These are phyloP conservation scores for Ploceus nigricollis DNA, from an alignment of 2,113 vertebrate species.

Conservation along the genomic window DNA sequence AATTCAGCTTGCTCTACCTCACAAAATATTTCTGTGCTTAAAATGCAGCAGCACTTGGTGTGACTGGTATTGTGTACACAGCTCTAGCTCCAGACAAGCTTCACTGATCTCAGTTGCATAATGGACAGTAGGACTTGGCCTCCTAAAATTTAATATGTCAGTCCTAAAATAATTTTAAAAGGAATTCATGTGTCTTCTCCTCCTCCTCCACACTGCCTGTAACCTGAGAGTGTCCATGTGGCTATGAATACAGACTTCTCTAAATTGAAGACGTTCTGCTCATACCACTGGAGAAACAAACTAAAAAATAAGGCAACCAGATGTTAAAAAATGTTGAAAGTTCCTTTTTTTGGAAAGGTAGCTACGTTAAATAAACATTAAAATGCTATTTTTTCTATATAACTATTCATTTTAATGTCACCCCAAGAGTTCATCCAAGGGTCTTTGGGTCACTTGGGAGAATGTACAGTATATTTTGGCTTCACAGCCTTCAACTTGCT, in stretches of 20 bases:
- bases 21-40: neutral
- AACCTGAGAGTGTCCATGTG: slow-evolving; percentile 33
- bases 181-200: neutral
- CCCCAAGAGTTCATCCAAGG: slow-evolving; percentile 76
- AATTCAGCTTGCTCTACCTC: neutral
- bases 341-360: slow-evolving; percentile 53
- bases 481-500: slow-evolving; percentile 53
- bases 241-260: slow-evolving; percentile 29
- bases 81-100: neutral
- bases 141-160: neutral
- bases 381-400: slow-evolving; percentile 70
- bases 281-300: slow-evolving; percentile 51
- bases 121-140: neutral
- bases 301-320: slow-evolving; percentile 70
- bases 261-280: slow-evolving; percentile 67
- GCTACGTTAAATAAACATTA: slow-evolving; percentile 72
- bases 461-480: slow-evolving; percentile 71
- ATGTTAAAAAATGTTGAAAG: slow-evolving; percentile 71
- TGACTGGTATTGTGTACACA: neutral
- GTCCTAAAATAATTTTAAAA: slow-evolving; percentile 12
- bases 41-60: neutral
- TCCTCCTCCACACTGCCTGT: slow-evolving; percentile 1
- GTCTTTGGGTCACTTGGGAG: slow-evolving; percentile 74
- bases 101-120: neutral
- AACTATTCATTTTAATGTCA: slow-evolving; percentile 76